A percentile compares a stretch with the other conserved stretches of the same genome.
Evolutionary conservation across 30 jellyfish, hydroid and myxozoan species (phyloP).

Genomic region (Mastigias papua): DNA sequence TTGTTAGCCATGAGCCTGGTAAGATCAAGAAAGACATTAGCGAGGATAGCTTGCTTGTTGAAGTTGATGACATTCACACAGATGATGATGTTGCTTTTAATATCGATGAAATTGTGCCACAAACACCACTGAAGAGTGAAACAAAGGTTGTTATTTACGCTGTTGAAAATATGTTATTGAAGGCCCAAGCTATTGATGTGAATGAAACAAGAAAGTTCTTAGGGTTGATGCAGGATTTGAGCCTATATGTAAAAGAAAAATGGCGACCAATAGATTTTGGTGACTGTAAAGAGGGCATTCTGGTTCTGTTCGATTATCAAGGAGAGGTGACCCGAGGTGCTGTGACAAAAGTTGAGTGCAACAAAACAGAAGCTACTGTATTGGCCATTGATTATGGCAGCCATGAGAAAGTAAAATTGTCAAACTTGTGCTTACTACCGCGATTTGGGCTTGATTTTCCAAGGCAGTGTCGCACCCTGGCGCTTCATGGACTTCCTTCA

Average conservation of each 20-base stretch:
- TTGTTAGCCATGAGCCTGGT: not conserved
- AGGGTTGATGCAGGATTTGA: constrained; percentile 36
- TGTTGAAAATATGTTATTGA: constrained; percentile 52
- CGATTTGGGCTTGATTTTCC: constrained; percentile 62
- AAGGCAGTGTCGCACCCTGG: constrained; percentile 43
- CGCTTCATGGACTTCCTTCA: constrained; percentile 29
- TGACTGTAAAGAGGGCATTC: constrained; percentile 54
- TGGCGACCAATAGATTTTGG: not conserved
- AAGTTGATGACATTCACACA: constrained; percentile 14
- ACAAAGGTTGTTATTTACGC: constrained; percentile 30
- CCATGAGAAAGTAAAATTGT: constrained; percentile 11
- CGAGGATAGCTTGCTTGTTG: constrained; percentile 35
- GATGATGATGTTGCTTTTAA: constrained; percentile 3
- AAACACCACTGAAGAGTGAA: not conserved
- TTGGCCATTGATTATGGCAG: constrained; percentile 70
- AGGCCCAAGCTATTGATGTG: constrained; percentile 53
- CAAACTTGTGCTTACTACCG: constrained; percentile 49
- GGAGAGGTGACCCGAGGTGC: constrained; percentile 67
- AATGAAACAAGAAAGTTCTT: constrained; percentile 37
- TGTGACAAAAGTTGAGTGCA: constrained; percentile 1
- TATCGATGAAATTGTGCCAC: constrained; percentile 46
- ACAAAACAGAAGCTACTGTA: constrained; percentile 29
- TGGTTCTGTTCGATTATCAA: constrained; percentile 44
- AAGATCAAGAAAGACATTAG: not conserved
- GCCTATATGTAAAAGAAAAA: not conserved